phyloP scores from a whole-genome alignment of 2,113 vertebrate species.

The Octodon degus region DNA sequence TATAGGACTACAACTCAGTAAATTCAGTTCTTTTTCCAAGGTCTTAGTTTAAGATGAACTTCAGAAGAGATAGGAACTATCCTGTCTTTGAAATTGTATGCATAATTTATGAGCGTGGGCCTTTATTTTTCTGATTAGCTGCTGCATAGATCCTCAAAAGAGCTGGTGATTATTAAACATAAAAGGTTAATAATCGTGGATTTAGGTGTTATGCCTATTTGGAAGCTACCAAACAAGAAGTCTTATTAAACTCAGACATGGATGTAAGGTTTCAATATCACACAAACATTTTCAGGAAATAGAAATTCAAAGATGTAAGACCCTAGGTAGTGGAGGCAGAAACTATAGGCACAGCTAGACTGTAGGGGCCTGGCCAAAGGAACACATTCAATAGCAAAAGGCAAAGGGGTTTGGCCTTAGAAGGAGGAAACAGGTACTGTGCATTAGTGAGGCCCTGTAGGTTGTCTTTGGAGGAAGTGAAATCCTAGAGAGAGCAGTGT shows the following conservation, averaged over 20 bases:
- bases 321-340: not conserved
- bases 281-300: not conserved
- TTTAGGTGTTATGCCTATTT: not conserved
- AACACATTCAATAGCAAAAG: not conserved
- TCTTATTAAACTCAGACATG: not conserved
- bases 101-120: not conserved
- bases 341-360: not conserved
- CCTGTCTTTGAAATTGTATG: not conserved
- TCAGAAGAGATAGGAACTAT: not conserved
- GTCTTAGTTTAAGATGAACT: slow-evolving; percentile 14
- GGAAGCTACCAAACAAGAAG: slow-evolving; percentile 1
- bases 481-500: slow-evolving; percentile 64
- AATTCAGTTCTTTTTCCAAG: not conserved
- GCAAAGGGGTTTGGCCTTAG: not conserved
- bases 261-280: not conserved
- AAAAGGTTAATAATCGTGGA: not conserved
- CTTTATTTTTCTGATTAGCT: slow-evolving; percentile 14
- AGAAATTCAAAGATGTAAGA: not conserved
- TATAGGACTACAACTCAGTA: not conserved
- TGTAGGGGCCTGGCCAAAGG: not conserved
- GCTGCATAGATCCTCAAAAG: not conserved
- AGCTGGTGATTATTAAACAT: not conserved
- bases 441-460: not conserved
- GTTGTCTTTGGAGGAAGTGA: not conserved
- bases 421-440: not conserved